Base-by-base conservation (phyloP, 2,797 vertebrate genomes). In the Sebastes reedi region DNA sequence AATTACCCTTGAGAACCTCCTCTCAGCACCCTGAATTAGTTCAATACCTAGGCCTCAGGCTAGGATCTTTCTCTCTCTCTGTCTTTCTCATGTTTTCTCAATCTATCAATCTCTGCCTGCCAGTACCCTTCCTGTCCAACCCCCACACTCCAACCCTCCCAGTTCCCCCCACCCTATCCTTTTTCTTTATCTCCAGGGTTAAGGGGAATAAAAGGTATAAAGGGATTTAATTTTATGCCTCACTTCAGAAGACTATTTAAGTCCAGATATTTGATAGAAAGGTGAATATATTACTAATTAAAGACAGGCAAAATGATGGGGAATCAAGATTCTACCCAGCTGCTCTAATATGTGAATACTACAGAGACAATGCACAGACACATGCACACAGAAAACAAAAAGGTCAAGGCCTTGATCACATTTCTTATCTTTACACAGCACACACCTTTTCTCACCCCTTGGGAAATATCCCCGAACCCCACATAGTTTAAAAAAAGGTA, bases 221-320 rank as follows among this genome's bases (percentile, higher is more conserved):
- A 88, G 77, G 81, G 78, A 87, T 88, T 89, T 87, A 10, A 85
- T 86, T 84, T 75, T 67, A 87, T 80, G 79, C 69, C 73, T 92
- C 64, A 74, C 80, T 84, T 91, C 81, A 90, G 78, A 89, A 32
- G 77, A 72, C 80, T 87, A 71, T 81, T 75, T 79, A 75, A 83
- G 62, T 76, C 32, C 65, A 79, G 67, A 88, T 64, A 70, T 79
- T 79, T 85, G 61, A 93, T 80, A 20, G 66, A 82, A 72, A 76
- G 59, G 67, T 85, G 75, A 82, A 83, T 82, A 82, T 56, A 66
- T 87, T 62, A 61, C 62, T 77, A 82, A 87, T 90, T 84, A 83
- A 81, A 80, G 74, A 67, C 32, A 18, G 22, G 36, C 10, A 46
- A 64, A 71, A 76, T 73, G n/a, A 27, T 24, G 27, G 13, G 6